Evolutionary conservation across 2,113 vertebrate species (phyloP).

Genomic region (Trichomycterus rosablanca): DNA sequence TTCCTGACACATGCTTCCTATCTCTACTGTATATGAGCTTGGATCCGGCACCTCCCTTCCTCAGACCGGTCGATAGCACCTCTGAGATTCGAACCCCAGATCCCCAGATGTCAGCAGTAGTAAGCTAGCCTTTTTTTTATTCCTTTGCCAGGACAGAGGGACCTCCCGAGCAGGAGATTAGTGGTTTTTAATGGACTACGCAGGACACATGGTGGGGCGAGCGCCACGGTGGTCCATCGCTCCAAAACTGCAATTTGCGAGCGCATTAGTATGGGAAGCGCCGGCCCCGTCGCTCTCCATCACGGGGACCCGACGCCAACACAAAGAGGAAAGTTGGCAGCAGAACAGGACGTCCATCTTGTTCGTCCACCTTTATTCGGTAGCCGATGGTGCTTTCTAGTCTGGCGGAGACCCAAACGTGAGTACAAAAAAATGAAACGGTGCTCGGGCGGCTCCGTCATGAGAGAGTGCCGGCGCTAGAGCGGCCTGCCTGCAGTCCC

Average conservation of each 20-base stretch:
- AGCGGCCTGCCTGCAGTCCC: not conserved
- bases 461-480: slow-evolving; percentile 14
- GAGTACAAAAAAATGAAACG: no score
- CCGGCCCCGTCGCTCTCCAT: slow-evolving; percentile 7
- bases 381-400: slow-evolving; percentile 22
- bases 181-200: slow-evolving; percentile 53
- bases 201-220: slow-evolving; percentile 1
- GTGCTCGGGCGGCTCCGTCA: no score
- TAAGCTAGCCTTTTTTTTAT: slow-evolving; percentile 27
- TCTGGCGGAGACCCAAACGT: slow-evolving; percentile 39
- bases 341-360: slow-evolving; percentile 31
- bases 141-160: slow-evolving; percentile 44
- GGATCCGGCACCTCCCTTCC: slow-evolving; percentile 54
- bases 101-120: no score
- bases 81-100: no score
- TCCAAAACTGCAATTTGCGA: slow-evolving; percentile 19
- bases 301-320: slow-evolving; percentile 30
- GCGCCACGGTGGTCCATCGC: not conserved
- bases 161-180: slow-evolving; percentile 58
- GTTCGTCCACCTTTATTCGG: no score
- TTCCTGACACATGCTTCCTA: slow-evolving; percentile 48
- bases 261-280: slow-evolving; percentile 32
- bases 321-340: slow-evolving; percentile 34
- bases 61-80: no score
- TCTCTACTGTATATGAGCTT: slow-evolving; percentile 47